phyloP scores from a whole-genome alignment of 37 sponge, comb jelly and placozoan genomes.

The Spongilla lacustris region DNA sequence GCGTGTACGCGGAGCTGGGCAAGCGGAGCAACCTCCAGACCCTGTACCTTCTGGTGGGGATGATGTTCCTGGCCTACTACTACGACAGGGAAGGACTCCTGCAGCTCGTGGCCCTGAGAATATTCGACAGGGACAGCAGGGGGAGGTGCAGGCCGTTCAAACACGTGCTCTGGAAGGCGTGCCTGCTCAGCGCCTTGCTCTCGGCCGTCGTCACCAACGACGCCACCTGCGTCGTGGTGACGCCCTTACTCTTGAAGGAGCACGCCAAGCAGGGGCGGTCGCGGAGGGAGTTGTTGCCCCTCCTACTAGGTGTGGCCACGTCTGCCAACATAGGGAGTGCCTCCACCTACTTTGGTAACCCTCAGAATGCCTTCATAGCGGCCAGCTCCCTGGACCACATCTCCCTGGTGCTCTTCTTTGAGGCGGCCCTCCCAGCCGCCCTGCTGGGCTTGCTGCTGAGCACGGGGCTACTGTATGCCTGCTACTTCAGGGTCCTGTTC shows the following conservation, averaged over 20 bases:
- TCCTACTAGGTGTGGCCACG: slow-evolving; percentile 58
- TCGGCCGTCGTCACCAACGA: slow-evolving; percentile 75
- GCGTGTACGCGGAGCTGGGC: slow-evolving; percentile 36
- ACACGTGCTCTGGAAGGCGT: slow-evolving; percentile 55
- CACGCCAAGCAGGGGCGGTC: slow-evolving; percentile 37
- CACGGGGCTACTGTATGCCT: slow-evolving; percentile 39
- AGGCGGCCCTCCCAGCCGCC: slow-evolving; percentile 55
- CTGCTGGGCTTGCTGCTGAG: slow-evolving; percentile 56
- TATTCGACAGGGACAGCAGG: slow-evolving; percentile 13
- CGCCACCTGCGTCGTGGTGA: slow-evolving; percentile 58
- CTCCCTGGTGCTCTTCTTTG: slow-evolving; percentile 42
- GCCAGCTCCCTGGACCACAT: slow-evolving; percentile 25
- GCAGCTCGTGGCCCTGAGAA: slow-evolving; percentile 16
- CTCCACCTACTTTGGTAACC: slow-evolving; percentile 73
- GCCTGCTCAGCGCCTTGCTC: slow-evolving; percentile 33
- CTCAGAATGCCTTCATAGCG: slow-evolving; percentile 74
- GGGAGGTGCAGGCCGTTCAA: slow-evolving; percentile 32
- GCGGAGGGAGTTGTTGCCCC: slow-evolving; percentile 37
- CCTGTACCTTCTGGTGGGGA: slow-evolving; percentile 69
- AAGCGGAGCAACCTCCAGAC: slow-evolving; percentile 49
- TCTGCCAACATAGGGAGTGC: slow-evolving; percentile 82
- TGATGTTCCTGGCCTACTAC: slow-evolving; percentile 75
- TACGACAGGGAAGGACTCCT: slow-evolving; percentile 76
- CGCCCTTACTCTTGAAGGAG: slow-evolving; percentile 59
- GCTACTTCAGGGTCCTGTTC: background rate